Conservation (phyloP, 2,888 invertebrate species). For the Mactromeris polynyma region DNA sequence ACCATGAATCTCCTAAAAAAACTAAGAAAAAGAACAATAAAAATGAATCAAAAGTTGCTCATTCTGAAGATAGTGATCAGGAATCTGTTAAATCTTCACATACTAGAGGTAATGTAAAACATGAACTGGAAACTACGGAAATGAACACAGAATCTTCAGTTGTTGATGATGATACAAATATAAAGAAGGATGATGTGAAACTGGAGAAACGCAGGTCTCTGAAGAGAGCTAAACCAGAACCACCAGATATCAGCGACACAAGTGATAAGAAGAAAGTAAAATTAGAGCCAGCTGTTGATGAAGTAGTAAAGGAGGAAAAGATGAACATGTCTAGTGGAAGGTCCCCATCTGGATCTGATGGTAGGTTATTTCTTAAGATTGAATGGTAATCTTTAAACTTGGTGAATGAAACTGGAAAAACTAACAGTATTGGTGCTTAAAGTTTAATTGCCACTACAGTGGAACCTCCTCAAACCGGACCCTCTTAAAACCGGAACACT, state of each 20-base stretch:
- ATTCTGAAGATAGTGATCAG: not conserved
- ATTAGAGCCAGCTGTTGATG: slow-evolving; percentile 25
- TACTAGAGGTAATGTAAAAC: slow-evolving; percentile 22
- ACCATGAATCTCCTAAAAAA: slow-evolving; percentile 82
- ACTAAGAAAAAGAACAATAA: slow-evolving; percentile 38
- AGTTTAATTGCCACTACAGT: too few relatives aligned
- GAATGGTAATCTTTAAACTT: not conserved
- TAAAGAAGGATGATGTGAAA: slow-evolving; percentile 16
- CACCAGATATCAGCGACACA: slow-evolving; percentile 33
- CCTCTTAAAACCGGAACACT: too few relatives aligned
- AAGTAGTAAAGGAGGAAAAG: slow-evolving; percentile 26
- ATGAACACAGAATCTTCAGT: not conserved
- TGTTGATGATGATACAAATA: not conserved
- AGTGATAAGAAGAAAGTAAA: slow-evolving; percentile 56
- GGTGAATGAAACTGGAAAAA: too few relatives aligned
- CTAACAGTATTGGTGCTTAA: too few relatives aligned
- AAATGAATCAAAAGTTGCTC: slow-evolving; percentile 19
- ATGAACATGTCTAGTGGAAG: slow-evolving; percentile 52
- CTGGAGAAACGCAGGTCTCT: slow-evolving; percentile 57
- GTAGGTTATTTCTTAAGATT: not conserved
- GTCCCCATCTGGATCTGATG: slow-evolving; percentile 38
- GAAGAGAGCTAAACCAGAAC: slow-evolving; percentile 58
- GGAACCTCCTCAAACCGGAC: too few relatives aligned
- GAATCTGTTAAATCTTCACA: not conserved
- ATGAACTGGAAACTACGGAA: slow-evolving; percentile 40